Conservation (phyloP, 2,113 vertebrate species). For the Ailurus styani region DNA sequence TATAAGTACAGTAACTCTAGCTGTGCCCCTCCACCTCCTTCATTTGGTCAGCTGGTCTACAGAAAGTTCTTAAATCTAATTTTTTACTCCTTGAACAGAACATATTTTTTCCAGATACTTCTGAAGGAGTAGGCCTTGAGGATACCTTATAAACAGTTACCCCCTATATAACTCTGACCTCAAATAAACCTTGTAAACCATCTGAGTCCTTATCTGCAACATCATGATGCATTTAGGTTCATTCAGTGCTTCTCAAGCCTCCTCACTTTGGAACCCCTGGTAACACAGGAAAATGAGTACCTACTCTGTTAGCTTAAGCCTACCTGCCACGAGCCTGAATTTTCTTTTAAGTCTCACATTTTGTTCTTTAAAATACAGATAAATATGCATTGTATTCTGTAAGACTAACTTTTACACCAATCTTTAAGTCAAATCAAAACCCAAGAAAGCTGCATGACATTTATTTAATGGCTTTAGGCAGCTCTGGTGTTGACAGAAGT, state of each 20-base stretch:
- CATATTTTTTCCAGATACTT: not conserved
- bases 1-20: not conserved
- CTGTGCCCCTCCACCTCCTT: not conserved
- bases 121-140: not conserved
- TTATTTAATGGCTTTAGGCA: not conserved
- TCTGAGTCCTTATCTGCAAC: not conserved
- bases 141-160: not conserved
- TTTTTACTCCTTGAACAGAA: not conserved
- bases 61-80: not conserved
- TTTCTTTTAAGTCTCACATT: not conserved
- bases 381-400: not conserved
- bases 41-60: not conserved
- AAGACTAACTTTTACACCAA: not conserved
- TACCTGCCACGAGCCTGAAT: not conserved
- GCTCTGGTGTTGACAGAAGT: not conserved
- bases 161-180: not conserved
- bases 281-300: not conserved
- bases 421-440: conserved; percentile 1
- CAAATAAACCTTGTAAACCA: not conserved
- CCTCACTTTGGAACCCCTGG: not conserved
- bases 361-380: not conserved
- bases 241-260: not conserved
- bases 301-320: not conserved
- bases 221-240: not conserved
- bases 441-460: not conserved